Percentiles rank a stretch among this genome's conserved stretches.
These are phyloP conservation scores for Pardosa pseudoannulata DNA, from an alignment of 2,888 invertebrate species.

Conservation along the genomic window DNA sequence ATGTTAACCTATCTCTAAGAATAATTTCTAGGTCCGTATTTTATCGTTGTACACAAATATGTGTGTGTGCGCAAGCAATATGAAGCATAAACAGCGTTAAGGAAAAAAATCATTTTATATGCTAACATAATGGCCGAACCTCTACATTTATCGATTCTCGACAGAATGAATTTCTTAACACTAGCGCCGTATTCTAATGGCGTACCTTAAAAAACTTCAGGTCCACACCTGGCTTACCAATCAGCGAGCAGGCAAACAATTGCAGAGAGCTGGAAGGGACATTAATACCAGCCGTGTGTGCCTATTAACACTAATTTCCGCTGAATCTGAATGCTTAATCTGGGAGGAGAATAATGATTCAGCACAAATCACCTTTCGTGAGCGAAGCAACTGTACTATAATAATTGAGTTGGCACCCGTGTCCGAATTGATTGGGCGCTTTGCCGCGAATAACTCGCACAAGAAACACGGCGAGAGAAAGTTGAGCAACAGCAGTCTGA, in stretches of 20 bases:
- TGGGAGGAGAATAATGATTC: neutral
- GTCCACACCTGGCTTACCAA: neutral
- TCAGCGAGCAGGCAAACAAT: neutral
- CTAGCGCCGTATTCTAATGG: no score
- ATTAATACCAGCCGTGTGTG: neutral
- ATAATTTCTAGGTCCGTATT: no score
- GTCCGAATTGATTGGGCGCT: slow-evolving; percentile 12
- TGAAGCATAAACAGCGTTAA: no score
- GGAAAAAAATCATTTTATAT: no score
- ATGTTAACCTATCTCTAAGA: no score
- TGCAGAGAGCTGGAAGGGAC: neutral
- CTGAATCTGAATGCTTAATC: neutral
- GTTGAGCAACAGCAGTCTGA: neutral
- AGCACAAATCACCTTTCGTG: slow-evolving; percentile 15
- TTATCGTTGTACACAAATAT: no score
- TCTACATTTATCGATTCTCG: no score
- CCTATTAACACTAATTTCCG: slow-evolving; percentile 7
- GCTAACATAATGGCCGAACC: no score
- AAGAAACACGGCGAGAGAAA: neutral
- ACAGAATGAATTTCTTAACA: no score
- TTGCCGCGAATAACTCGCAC: neutral
- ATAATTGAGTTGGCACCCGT: slow-evolving; percentile 17
- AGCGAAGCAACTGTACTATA: neutral
- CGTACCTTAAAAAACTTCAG: no score
- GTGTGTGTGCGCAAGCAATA: no score